These are phyloP conservation scores for Urosaurus nigricauda DNA, from an alignment of 2,797 vertebrate species.

Conservation along the genomic window DNA sequence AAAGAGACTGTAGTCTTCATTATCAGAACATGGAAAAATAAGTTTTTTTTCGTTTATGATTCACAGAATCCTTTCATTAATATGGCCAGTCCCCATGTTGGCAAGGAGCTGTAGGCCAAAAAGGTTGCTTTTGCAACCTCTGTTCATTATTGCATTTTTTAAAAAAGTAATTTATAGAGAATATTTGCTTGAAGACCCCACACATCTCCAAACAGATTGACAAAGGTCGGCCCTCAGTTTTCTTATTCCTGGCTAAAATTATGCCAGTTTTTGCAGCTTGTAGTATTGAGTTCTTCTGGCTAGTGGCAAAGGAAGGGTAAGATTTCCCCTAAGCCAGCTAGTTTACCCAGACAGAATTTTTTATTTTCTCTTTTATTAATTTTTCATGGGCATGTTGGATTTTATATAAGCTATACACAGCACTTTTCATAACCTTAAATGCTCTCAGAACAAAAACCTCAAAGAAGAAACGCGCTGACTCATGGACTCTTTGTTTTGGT, in stretches of 20 bases:
- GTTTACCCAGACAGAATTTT: neutral
- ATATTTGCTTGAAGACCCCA: neutral
- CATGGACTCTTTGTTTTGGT: conserved; percentile 25
- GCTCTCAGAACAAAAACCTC: conserved; percentile 28
- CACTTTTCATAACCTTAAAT: conserved; percentile 23
- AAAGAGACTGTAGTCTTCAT: neutral
- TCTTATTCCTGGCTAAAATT: neutral
- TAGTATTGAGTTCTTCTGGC: neutral
- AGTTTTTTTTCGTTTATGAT: too few relatives aligned
- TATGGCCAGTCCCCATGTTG: too few relatives aligned
- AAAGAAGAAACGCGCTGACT: conserved; percentile 14
- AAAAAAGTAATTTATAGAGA: neutral
- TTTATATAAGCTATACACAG: conserved; percentile 13
- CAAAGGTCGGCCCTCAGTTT: neutral
- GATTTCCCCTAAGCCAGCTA: neutral
- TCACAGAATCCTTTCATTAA: too few relatives aligned
- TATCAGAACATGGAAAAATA: neutral
- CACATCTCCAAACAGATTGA: neutral
- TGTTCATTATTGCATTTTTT: too few relatives aligned
- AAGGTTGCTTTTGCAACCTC: too few relatives aligned
- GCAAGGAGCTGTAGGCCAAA: too few relatives aligned
- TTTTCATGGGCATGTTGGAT: neutral
- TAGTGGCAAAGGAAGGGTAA: neutral
- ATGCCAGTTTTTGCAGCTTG: neutral
- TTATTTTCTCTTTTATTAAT: neutral